A percentile compares a stretch with the other conserved stretches of the same genome.
Conservation (phyloP, 1,140 invertebrate genomes). For the Hydropsyche tenuis region DNA sequence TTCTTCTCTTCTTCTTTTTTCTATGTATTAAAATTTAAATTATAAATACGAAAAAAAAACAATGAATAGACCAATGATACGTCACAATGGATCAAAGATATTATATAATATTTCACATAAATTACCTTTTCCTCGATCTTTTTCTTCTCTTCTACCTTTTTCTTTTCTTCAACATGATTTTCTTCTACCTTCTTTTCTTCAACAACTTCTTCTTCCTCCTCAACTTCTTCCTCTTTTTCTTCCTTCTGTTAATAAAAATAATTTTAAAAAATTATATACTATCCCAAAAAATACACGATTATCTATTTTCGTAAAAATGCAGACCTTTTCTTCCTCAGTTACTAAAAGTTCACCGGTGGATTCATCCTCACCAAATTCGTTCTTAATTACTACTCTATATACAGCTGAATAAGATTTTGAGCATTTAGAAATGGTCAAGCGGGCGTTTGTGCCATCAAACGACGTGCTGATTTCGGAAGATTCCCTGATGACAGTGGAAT, state of each 20-base stretch:
- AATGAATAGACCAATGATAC: no score
- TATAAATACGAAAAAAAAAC: no score
- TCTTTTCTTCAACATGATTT: slow-evolving; percentile 52
- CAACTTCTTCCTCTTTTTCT: slow-evolving; percentile 62
- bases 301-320: neutral
- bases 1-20: slow-evolving; percentile 55
- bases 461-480: slow-evolving; percentile 71
- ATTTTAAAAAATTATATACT: slow-evolving; percentile 37
- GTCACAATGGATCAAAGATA: no score
- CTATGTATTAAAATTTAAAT: slow-evolving; percentile 51
- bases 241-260: slow-evolving; percentile 59
- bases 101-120: slow-evolving; percentile 38
- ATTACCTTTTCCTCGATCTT: slow-evolving; percentile 55
- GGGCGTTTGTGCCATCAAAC: slow-evolving; percentile 83
- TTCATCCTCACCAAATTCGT: slow-evolving; percentile 84
- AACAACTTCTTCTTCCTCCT: slow-evolving; percentile 58
- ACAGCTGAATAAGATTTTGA: slow-evolving; percentile 74
- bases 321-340: slow-evolving; percentile 62
- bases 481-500: slow-evolving; percentile 75
- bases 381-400: slow-evolving; percentile 81
- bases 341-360: slow-evolving; percentile 78
- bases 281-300: slow-evolving; percentile 1
- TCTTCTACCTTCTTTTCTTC: slow-evolving; percentile 62
- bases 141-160: slow-evolving; percentile 50
- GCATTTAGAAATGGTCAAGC: slow-evolving; percentile 74